phyloP scores from a whole-genome alignment of 2,888 invertebrate species.

The Quadroppia sp. region DNA sequence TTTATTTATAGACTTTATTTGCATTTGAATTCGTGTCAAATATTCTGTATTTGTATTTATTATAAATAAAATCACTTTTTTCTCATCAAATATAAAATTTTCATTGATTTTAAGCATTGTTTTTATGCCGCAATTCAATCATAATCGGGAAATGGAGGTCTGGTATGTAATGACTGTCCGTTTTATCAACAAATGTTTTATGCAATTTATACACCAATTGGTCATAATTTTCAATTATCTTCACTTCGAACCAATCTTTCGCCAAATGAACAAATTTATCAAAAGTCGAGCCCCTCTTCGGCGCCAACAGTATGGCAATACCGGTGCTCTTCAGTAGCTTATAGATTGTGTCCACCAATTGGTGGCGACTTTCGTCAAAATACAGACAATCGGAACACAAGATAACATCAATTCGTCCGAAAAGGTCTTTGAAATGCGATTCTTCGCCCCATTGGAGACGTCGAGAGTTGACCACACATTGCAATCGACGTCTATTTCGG shows the following conservation, averaged over 20 bases:
- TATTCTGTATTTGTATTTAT: neutral
- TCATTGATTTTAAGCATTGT: neutral
- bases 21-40: neutral
- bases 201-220: conserved; percentile 66
- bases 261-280: conserved; percentile 65
- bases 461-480: conserved; percentile 45
- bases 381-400: conserved; percentile 75
- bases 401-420: conserved; percentile 64
- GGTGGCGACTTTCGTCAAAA: conserved; percentile 67
- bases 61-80: neutral
- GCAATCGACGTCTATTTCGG: conserved; percentile 36
- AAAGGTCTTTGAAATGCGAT: conserved; percentile 49
- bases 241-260: conserved; percentile 52
- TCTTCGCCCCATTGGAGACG: conserved; percentile 52
- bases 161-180: neutral
- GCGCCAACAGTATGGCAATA: conserved; percentile 69
- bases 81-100: neutral
- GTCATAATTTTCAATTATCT: conserved; percentile 63
- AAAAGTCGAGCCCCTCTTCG: conserved; percentile 67
- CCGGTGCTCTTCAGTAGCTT: conserved; percentile 62
- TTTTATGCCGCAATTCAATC: neutral
- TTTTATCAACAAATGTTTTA: conserved; percentile 22
- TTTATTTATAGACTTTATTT: no score
- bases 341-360: conserved; percentile 66
- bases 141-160: conserved; percentile 32